A percentile compares a stretch with the other conserved stretches of the same genome.
phyloP scores from a whole-genome alignment of 37 sponge, comb jelly and placozoan species.

The Geodia barretti region DNA sequence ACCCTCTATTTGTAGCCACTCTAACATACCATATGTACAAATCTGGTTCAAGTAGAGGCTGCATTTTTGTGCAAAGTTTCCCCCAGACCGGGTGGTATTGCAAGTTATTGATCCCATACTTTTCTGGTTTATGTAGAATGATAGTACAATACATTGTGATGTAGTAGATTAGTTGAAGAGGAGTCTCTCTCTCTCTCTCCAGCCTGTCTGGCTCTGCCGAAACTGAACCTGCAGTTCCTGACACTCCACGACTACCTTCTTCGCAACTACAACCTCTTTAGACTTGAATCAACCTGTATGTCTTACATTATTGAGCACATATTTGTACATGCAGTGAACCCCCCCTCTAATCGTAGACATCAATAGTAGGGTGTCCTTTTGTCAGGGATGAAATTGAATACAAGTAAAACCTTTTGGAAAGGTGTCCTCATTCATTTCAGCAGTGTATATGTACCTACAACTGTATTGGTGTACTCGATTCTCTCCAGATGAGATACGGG shows the following conservation, averaged over 20 bases:
- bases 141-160: too few species aligned
- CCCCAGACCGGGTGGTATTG: too few species aligned
- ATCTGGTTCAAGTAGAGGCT: too few species aligned
- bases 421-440: not conserved
- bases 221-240: conserved; percentile 99
- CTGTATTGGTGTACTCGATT: too few species aligned
- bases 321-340: not conserved
- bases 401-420: not conserved
- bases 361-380: not conserved
- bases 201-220: conserved; percentile 96
- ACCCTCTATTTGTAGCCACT: not conserved
- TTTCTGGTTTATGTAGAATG: not conserved
- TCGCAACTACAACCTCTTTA: conserved; percentile 90
- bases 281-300: conserved; percentile 95
- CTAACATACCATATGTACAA: too few species aligned
- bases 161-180: too few species aligned
- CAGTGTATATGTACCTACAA: not conserved
- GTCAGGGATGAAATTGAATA: not conserved
- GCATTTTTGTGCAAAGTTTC: too few species aligned
- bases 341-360: not conserved
- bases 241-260: conserved; percentile 98
- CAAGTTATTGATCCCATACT: not conserved
- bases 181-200: not conserved
- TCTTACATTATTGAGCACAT: not conserved
- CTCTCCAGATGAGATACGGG: conserved; percentile 85